Percentiles rank a stretch among this genome's conserved stretches.
Conservation (phyloP, 2,113 vertebrate species). For the Lethenteron camtschaticum region DNA sequence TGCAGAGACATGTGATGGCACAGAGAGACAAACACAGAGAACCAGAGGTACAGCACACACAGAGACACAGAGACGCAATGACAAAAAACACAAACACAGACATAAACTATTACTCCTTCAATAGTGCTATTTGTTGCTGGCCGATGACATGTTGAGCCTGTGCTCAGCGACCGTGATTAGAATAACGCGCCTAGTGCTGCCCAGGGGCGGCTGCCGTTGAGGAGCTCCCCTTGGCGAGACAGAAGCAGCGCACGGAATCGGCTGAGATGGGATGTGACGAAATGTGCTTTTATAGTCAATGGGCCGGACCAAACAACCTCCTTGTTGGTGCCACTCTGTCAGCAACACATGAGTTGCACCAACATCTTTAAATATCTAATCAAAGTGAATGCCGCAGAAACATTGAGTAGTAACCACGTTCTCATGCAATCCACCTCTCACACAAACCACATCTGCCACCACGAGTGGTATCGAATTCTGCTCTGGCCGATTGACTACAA, state of each 20-base stretch:
- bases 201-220: neutral
- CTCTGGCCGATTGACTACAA: too few species aligned
- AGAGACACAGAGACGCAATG: neutral
- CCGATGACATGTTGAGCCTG: neutral
- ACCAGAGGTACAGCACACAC: neutral
- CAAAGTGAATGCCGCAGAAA: too few species aligned
- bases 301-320: too few species aligned
- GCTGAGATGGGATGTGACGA: too few species aligned
- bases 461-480: too few species aligned
- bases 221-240: neutral
- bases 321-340: too few species aligned
- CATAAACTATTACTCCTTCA: neutral
- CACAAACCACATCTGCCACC: too few species aligned
- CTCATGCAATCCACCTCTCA: too few species aligned
- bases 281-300: too few species aligned
- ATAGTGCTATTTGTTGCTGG: neutral
- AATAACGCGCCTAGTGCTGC: neutral
- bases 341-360: too few species aligned
- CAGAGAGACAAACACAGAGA: neutral
- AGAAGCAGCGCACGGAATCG: neutral
- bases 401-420: too few species aligned
- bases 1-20: neutral
- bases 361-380: too few species aligned
- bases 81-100: neutral
- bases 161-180: neutral